Evolutionary conservation across 2,113 vertebrate species (phyloP).

Genomic region (Osmerus mordax): DNA sequence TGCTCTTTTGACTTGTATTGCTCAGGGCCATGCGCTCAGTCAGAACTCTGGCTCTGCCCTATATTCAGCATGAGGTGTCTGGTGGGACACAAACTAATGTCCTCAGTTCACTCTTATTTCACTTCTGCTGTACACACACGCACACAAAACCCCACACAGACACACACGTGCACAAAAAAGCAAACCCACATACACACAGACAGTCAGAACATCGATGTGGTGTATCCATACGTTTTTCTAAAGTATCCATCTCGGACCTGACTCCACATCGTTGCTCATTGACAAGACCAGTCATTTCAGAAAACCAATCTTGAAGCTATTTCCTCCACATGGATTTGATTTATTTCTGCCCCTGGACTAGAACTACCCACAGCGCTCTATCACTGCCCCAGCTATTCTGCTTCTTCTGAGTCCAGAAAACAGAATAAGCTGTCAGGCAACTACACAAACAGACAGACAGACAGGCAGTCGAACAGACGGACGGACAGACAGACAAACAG

Average conservation of each 20-base stretch:
- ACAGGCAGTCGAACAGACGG: neutral
- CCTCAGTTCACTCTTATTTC: neutral
- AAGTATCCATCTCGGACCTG: neutral
- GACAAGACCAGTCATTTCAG: constrained; percentile 38
- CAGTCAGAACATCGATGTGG: constrained; percentile 3
- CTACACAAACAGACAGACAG: constrained; percentile 1
- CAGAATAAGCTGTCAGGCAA: constrained; percentile 5
- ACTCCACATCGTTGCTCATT: constrained; percentile 35
- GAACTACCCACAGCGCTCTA: neutral
- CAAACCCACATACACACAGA: neutral
- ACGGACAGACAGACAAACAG: too few species aligned
- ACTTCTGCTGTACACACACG: neutral
- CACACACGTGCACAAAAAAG: neutral
- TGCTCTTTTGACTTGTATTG: neutral
- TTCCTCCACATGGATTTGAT: constrained; percentile 22
- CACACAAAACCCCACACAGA: neutral
- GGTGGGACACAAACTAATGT: neutral
- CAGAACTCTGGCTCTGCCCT: neutral
- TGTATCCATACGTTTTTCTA: constrained; percentile 6
- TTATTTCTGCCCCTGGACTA: neutral
- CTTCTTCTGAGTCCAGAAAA: constrained; percentile 39
- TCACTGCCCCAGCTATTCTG: neutral
- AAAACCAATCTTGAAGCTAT: constrained; percentile 38
- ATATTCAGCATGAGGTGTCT: neutral
- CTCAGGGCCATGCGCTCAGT: neutral